Base-by-base conservation (phyloP, 2,888 invertebrate genomes). In the Patella caerulea region DNA sequence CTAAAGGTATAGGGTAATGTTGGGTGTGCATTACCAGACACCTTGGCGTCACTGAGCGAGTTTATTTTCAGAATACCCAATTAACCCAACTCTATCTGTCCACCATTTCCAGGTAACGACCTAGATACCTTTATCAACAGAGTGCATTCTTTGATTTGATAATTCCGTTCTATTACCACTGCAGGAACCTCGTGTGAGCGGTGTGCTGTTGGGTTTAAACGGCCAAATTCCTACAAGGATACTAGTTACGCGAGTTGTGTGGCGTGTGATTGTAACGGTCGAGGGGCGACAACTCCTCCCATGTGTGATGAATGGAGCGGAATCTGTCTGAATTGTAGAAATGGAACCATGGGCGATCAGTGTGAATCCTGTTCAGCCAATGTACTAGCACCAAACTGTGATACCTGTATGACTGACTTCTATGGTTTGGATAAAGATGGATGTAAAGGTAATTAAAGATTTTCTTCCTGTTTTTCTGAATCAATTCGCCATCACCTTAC, bases 121-220 rank as follows among this genome's bases (percentile, higher is more conserved):
- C 5, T 34, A 4, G 34, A 34, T 5, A 34, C 4, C 4, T 34
- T 34, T 4, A 34, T 4, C 34, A 34, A 4, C 34, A 34, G 34
- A 5, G 7, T 34, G 4, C 7, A 45, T 45, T 9, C 45, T 45
- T 45, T 5, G 45, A 45, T 9, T 45, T 45, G 45, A 45, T 45
- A 45, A 9, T 7, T 7, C 0, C 45, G 9, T 45, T 1, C 0
- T 14, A 17, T 17, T 54, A 53, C 19, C 9, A 72, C 3, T 71
- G 52, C 79, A 88, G 88, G 86, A 56, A 56, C 82, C 12, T 87
- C 87, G 0, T 88, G 88, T 83, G 83, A 83, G 73, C 72, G 34
- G n/a, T 88, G 88, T 73, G 72, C 78, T 17, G 78, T 76, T 15
- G 88, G 88, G 1, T 79, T 75, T 71, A 72, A 70, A 71, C 9